Percentiles rank a stretch among this genome's conserved stretches.
phyloP scores from a whole-genome alignment of 2,888 invertebrate species.

The Platycnemis pennipes region DNA sequence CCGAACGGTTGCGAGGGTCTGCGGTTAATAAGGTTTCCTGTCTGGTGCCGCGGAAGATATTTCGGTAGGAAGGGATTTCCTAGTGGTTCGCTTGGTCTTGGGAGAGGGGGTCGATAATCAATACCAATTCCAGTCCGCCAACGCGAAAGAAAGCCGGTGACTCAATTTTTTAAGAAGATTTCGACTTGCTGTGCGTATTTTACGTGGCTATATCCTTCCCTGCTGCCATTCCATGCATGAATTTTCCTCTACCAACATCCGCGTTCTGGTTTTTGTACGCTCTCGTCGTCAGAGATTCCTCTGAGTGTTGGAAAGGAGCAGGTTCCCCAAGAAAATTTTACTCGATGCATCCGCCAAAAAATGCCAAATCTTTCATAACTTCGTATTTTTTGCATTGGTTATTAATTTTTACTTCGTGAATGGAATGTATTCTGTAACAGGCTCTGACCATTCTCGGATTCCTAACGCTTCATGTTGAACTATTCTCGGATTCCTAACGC shows the following conservation, averaged over 20 bases:
- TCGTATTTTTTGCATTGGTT: too few species aligned
- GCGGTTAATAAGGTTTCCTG: constrained; percentile 62
- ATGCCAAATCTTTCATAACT: too few species aligned
- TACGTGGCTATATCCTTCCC: neutral
- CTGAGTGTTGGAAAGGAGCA: too few species aligned
- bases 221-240: neutral
- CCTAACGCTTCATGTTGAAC: too few species aligned
- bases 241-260: neutral
- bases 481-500: too few species aligned
- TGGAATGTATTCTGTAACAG: too few species aligned
- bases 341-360: too few species aligned
- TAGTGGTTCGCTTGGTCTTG: neutral
- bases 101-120: constrained; percentile 4
- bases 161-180: constrained; percentile 23
- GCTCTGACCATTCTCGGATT: too few species aligned
- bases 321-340: too few species aligned
- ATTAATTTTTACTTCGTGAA: too few species aligned
- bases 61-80: neutral
- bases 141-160: neutral
- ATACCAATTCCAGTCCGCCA: neutral
- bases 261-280: too few species aligned
- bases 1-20: constrained; percentile 38
- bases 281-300: too few species aligned
- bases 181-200: neutral
- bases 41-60: constrained; percentile 54